phyloP scores from a whole-genome alignment of 2,113 vertebrate genomes.

The Peromyscus californicus region DNA sequence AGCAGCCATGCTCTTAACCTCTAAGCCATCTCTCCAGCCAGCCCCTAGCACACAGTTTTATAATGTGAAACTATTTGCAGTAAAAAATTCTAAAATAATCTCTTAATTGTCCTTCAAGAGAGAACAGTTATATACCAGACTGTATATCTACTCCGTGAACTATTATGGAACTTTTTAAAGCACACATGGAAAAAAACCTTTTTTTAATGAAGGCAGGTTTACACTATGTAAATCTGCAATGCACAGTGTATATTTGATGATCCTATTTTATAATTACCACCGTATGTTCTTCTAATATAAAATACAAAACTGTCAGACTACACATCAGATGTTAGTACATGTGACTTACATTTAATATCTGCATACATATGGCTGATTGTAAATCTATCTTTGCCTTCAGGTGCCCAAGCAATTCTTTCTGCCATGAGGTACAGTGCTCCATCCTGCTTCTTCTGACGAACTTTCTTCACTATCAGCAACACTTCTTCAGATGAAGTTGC shows the following conservation, averaged over 20 bases:
- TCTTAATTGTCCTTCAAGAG: constrained; percentile 15
- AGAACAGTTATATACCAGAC: not conserved
- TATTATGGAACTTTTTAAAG: not conserved
- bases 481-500: constrained; percentile 98
- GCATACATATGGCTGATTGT: constrained; percentile 97
- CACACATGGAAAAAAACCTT: not conserved
- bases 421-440: constrained; percentile 99
- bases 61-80: not conserved
- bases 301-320: not conserved
- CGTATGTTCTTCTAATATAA: not conserved
- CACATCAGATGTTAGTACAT: not conserved
- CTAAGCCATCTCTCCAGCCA: too few relatives aligned
- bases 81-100: constrained; percentile 14
- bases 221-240: not conserved
- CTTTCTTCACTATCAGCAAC: constrained; percentile 96
- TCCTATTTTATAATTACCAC: not conserved
- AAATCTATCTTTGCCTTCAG: constrained; percentile 98
- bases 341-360: constrained; percentile 97
- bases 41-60: constrained; percentile 10
- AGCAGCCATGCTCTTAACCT: too few relatives aligned
- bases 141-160: not conserved
- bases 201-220: not conserved
- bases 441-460: constrained; percentile 98
- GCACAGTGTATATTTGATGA: not conserved
- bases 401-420: constrained; percentile 97